Evolutionary conservation across 92 coral and sea anemone genomes (phyloP).

Genomic region (Paramuricea clavata): DNA sequence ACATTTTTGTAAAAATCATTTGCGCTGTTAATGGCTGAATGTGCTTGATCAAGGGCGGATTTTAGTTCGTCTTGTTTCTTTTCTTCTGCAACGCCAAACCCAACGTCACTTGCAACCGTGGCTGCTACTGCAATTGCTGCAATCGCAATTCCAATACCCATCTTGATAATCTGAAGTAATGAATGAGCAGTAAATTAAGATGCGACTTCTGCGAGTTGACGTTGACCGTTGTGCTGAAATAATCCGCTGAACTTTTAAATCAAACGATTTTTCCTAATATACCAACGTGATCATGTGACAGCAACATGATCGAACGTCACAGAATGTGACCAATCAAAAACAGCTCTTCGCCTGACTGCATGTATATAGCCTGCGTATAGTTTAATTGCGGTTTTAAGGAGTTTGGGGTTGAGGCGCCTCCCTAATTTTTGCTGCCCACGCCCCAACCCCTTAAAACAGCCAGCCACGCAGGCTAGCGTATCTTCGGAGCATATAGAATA

Average conservation of each 20-base stretch:
- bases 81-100: conserved; percentile 63
- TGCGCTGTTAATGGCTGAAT: conserved; percentile 69
- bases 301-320: too few relatives aligned
- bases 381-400: too few relatives aligned
- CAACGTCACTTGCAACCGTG: conserved; percentile 63
- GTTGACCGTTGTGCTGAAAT: too few relatives aligned
- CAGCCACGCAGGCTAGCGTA: too few relatives aligned
- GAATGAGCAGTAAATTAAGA: background rate
- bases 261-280: too few relatives aligned
- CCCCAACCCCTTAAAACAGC: too few relatives aligned
- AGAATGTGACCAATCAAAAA: too few relatives aligned
- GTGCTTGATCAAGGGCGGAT: conserved; percentile 55
- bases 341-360: too few relatives aligned
- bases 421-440: too few relatives aligned
- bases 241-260: background rate
- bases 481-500: background rate
- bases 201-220: background rate
- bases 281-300: too few relatives aligned
- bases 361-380: too few relatives aligned
- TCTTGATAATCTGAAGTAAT: background rate
- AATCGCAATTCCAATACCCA: conserved; percentile 34
- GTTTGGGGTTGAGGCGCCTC: too few relatives aligned
- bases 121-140: conserved; percentile 46
- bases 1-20: conserved; percentile 70
- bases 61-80: conserved; percentile 43